Conservation (phyloP, 2,113 vertebrate species). For the Calonectris borealis region DNA sequence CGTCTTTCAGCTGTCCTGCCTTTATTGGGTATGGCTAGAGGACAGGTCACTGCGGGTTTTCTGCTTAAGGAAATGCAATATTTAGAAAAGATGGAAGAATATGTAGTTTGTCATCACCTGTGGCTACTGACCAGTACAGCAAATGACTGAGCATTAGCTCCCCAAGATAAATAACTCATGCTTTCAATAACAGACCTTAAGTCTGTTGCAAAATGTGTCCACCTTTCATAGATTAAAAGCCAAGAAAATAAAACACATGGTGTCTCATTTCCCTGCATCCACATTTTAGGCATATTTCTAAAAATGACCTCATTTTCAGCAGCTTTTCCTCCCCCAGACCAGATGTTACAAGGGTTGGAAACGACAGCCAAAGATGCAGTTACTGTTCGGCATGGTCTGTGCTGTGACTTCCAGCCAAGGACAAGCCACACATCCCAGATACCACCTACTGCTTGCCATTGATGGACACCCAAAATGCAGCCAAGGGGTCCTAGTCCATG, state of each 20-base stretch:
- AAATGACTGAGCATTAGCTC: neutral
- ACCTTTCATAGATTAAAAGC: neutral
- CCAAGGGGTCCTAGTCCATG: neutral
- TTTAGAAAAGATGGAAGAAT: neutral
- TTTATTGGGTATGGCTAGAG: neutral
- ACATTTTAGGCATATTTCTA: neutral
- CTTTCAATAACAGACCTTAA: neutral
- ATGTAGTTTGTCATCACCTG: neutral
- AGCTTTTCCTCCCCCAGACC: neutral
- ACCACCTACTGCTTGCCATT: neutral
- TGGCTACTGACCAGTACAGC: neutral
- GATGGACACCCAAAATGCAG: neutral
- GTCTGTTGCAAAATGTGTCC: neutral
- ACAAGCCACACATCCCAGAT: neutral
- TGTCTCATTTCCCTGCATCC: neutral
- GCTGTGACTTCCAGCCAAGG: neutral
- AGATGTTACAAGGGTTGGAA: neutral
- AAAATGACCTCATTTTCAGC: neutral
- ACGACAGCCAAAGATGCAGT: neutral
- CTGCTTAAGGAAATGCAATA: neutral
- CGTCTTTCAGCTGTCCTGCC: neutral
- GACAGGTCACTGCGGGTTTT: neutral
- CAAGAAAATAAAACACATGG: neutral
- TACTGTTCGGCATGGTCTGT: neutral
- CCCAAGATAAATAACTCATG: neutral